Evolutionary conservation across 1,140 invertebrate species (phyloP), one percentile per base, ranked within the genome.

Genomic region (Solenopsis fugax): DNA sequence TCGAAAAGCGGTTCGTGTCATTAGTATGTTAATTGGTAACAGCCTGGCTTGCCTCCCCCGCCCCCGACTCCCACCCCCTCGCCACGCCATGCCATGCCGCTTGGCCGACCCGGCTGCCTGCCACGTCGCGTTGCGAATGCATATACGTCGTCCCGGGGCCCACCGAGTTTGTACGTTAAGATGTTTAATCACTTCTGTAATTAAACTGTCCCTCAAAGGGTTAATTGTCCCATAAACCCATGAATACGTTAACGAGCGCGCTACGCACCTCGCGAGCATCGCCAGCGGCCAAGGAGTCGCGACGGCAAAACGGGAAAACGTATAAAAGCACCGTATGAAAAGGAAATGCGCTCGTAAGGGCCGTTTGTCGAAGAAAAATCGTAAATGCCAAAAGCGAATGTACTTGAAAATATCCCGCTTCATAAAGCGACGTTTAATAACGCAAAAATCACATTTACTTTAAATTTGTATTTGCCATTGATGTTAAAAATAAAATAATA

Each of bases 171-270:
- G 94, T 94, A 94, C 93, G 94, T 94, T 94, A 94, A 95, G 94
- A 95, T 94, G 94, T 94, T 95, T 95, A 95, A 95, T 95, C 94
- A 94, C 94, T 94, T 94, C 94, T 94, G 93, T 95, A 95, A 95
- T 95, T 95, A 95, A 95, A 95, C 95, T 95, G 95, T 95, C 95
- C 94, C 93, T 95, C 95, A 95, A 95, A 95, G 94, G 94, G 94
- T 95, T 95, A 95, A 95, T 95, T 95, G 94, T 95, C 93, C 93
- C 93, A 94, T 94, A 93, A 95, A 93, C 92, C 94, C 93, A 95
- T 95, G 95, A 95, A 95, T 95, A 95, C 93, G 93, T 93, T 95
- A 95, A 95, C 93, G 93, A 95, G 93, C 92, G 91, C 91, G 84
- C 80, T 91, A 81, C 88, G 88, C 90, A 87, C 88, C 92, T 92